phyloP scores from a whole-genome alignment of 2,113 vertebrate species.

The Hydrochoerus hydrochaeris region DNA sequence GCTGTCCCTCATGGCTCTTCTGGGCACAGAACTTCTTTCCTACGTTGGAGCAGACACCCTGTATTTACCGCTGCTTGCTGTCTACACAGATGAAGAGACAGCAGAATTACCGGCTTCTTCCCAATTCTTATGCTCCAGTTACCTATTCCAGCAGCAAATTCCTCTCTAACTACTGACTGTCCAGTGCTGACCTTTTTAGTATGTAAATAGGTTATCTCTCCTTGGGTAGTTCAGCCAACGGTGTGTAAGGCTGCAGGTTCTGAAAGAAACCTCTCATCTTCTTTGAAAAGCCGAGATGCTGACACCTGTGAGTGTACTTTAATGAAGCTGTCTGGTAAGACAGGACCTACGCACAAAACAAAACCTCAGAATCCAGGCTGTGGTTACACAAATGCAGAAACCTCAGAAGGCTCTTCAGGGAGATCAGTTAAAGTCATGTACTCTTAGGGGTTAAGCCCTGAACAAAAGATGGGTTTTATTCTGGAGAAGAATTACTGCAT shows the following conservation, averaged over 20 bases:
- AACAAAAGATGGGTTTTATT: background rate
- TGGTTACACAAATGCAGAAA: rapidly evolving
- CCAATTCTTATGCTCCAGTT: conserved; percentile 71
- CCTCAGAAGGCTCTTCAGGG: rapidly evolving
- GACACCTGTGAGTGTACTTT: conserved; percentile 46
- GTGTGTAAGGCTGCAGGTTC: conserved; percentile 7
- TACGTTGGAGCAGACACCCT: background rate
- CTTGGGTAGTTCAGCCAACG: conserved; percentile 34
- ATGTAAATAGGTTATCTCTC: conserved; percentile 82
- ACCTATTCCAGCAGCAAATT: conserved; percentile 36
- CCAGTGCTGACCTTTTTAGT: conserved; percentile 81
- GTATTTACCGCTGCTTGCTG: background rate
- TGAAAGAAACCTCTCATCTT: conserved; percentile 44
- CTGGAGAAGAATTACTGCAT: conserved; percentile 5
- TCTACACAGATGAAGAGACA: conserved; percentile 54
- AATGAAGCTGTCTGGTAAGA: conserved; percentile 28
- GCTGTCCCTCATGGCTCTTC: background rate
- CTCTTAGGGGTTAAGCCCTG: background rate
- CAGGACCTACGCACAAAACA: background rate
- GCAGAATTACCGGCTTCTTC: conserved; percentile 50
- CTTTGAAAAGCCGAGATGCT: conserved; percentile 42
- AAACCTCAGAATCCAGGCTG: background rate
- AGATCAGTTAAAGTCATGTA: background rate
- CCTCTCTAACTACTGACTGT: conserved; percentile 66
- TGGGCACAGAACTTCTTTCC: background rate